Conservation (phyloP, 2,797 vertebrate genomes). For the Oreonectes daqikongensis region DNA sequence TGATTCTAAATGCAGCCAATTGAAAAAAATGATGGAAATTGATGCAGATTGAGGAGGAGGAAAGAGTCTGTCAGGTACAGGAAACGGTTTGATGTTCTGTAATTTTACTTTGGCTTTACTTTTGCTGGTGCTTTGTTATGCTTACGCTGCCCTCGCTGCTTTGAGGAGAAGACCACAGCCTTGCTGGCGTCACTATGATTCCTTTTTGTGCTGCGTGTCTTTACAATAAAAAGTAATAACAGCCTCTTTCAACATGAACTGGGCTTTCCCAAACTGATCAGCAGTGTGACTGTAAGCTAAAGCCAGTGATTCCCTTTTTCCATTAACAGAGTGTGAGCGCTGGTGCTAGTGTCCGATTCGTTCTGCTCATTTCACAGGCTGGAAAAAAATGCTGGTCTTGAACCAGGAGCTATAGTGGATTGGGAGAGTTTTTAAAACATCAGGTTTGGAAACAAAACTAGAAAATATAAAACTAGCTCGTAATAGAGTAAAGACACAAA, state of each 20-base stretch:
- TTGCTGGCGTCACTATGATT: conserved; percentile 56
- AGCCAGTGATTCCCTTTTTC: conserved; percentile 2
- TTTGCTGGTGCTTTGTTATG: conserved; percentile 4
- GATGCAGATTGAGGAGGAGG: conserved; percentile 48
- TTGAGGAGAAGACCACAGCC: conserved; percentile 58
- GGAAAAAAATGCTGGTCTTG: neutral
- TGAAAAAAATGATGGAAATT: conserved; percentile 49
- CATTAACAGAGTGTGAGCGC: conserved; percentile 13
- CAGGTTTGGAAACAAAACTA: neutral
- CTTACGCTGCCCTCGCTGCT: conserved; percentile 47
- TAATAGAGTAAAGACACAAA: too few species aligned
- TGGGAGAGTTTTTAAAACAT: neutral
- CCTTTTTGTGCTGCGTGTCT: conserved; percentile 30
- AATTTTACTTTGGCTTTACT: conserved; percentile 45
- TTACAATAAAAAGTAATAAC: conserved; percentile 23
- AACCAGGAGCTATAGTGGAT: neutral
- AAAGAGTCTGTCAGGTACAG: conserved; percentile 57
- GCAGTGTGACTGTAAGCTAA: conserved; percentile 13
- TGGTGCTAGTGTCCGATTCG: neutral
- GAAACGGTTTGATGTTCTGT: conserved; percentile 49
- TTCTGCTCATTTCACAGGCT: neutral
- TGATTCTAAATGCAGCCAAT: too few species aligned
- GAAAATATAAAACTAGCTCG: neutral
- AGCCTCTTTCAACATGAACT: conserved; percentile 16
- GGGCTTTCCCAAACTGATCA: conserved; percentile 36